Evolutionary conservation across 2,888 invertebrate genomes (phyloP).

Genomic region (Cryptocephalus primarius): DNA sequence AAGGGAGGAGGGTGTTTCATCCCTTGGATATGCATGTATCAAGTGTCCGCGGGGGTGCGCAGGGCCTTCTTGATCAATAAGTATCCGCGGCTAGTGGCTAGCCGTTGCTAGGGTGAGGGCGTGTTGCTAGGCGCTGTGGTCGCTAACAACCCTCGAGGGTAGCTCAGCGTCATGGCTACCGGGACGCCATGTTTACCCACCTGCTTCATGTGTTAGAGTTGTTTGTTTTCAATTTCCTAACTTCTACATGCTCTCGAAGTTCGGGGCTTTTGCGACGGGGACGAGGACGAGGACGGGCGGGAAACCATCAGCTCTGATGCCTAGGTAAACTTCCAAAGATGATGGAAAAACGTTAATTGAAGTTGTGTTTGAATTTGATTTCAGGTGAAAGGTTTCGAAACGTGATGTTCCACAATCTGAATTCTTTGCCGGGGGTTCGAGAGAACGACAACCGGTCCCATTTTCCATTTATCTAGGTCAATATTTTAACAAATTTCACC

Average conservation of each 20-base stretch:
- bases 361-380: slow-evolving; percentile 4
- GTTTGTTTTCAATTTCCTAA: slow-evolving; percentile 36
- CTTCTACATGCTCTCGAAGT: slow-evolving; percentile 27
- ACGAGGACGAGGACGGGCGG: slow-evolving; percentile 1
- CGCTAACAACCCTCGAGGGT: slow-evolving; percentile 42
- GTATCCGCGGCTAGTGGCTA: slow-evolving; percentile 44
- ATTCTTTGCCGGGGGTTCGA: too few species aligned
- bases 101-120: slow-evolving; percentile 42
- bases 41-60: slow-evolving; percentile 21
- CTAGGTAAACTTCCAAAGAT: slow-evolving; percentile 2
- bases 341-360: slow-evolving; percentile 3
- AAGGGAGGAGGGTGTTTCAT: slow-evolving; percentile 6
- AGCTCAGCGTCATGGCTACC: slow-evolving; percentile 36
- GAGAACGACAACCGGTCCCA: too few species aligned
- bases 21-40: slow-evolving; percentile 26
- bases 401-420: background rate
- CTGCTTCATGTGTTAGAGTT: slow-evolving; percentile 33
- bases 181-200: slow-evolving; percentile 39
- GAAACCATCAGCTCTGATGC: background rate
- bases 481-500: too few species aligned
- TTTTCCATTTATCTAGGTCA: too few species aligned
- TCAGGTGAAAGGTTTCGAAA: background rate
- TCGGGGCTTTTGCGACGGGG: slow-evolving; percentile 6
- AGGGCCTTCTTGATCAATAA: slow-evolving; percentile 38
- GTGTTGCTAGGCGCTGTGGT: slow-evolving; percentile 42